Percentiles rank a stretch among this genome's conserved stretches.
Evolutionary conservation across 1,140 invertebrate species (phyloP).

Genomic region (Holcopasites calliopsidis): DNA sequence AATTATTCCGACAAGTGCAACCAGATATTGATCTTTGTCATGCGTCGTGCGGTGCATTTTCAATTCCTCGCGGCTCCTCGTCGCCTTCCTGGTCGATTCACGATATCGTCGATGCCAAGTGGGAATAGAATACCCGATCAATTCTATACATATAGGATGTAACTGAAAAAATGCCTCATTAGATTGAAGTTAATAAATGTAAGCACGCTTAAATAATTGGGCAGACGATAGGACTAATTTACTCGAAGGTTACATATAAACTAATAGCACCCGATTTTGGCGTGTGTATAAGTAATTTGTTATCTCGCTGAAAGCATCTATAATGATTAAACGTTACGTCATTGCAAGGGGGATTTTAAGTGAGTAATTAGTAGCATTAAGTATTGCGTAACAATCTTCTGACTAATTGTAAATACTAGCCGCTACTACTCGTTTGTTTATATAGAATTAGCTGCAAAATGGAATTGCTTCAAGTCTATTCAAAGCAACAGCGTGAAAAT

Average conservation of each 20-base stretch:
- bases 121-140: too few species aligned
- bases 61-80: background rate
- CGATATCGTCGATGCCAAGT: background rate
- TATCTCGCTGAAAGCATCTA: background rate
- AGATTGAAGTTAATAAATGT: too few species aligned
- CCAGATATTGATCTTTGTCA: background rate
- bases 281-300: background rate
- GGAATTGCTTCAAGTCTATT: too few species aligned
- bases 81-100: background rate
- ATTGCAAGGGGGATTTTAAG: background rate
- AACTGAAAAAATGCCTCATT: too few species aligned
- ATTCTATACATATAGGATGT: too few species aligned
- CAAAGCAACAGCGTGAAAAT: too few species aligned
- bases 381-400: background rate
- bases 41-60: background rate
- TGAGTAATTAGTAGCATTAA: background rate
- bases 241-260: background rate
- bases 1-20: background rate
- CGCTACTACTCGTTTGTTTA: too few species aligned
- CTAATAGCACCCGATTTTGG: background rate
- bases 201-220: too few species aligned
- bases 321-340: background rate
- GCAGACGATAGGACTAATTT: background rate
- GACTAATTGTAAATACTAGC: background rate
- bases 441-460: too few species aligned